Evolutionary conservation across 2,113 vertebrate genomes (phyloP), one percentile per base, ranked within the genome.

Genomic region (Balaeniceps rex): DNA sequence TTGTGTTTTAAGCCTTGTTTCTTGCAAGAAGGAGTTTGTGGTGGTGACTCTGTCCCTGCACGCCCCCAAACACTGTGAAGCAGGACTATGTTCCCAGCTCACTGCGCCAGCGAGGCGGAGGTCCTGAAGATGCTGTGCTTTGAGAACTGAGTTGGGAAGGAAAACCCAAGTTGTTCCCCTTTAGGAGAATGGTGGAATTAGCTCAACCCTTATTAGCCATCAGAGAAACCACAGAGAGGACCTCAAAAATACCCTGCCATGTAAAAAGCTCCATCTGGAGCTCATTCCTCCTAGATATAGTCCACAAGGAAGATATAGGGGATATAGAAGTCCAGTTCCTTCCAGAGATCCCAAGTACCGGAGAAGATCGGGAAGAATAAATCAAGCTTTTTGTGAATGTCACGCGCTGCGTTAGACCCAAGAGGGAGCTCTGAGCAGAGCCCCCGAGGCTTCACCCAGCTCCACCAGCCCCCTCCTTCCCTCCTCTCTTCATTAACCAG

Each of bases 61-160:
- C 3, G 1, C 19, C 55, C 78, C 65, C 60, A 87, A 8, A 24
- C 23, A 49, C 38, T 2, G 0, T 54, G 52, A 58, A 3, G 25
- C 60, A 75, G 60, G 38, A 72, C 24, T 18, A 7, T 18, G 26
- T 28, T 71, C 51, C 36, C 25, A 46, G 61, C 40, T 81, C 55
- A 16, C 14, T 1, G 6, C 0, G 2, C 34, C 69, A 82, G n/a
- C 0, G 0, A 89, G 21, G 34, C 0, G 0, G 25, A 80, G 33
- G 22, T 57, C 63, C 68, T 66, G 40, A 29, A 91, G 54, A 31
- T 68, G 46, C 46, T 46, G 33, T 29, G 49, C 70, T 91, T 88
- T 49, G 42, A 71, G 66, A 91, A 72, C 11, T 3, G 54, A 83
- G 47, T 24, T 17, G 11, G 58, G 54, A 74, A 58, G 40, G 25